phyloP scores from a whole-genome alignment of 2,113 vertebrate species.

The Rynchops niger region DNA sequence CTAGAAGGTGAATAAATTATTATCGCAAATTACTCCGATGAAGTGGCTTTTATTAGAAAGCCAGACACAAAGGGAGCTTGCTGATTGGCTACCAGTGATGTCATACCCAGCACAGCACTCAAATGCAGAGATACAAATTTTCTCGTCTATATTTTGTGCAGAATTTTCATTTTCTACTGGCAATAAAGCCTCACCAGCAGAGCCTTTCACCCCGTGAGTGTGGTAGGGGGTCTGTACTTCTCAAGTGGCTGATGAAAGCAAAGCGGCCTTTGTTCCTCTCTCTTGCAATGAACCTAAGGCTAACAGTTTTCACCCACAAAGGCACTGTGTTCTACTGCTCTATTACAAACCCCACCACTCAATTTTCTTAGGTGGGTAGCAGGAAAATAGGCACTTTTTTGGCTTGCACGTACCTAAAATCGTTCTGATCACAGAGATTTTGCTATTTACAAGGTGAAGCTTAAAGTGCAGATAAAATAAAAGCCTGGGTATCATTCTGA shows the following conservation, averaged over 20 bases:
- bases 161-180: constrained; percentile 38
- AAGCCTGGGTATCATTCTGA: not conserved
- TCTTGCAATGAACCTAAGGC: constrained; percentile 12
- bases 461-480: not conserved
- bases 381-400: not conserved
- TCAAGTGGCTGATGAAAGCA: constrained; percentile 21
- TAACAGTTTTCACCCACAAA: constrained; percentile 26
- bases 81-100: constrained; percentile 70
- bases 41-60: constrained; percentile 65
- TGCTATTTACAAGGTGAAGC: not conserved
- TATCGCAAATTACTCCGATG: constrained; percentile 57
- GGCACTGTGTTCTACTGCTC: not conserved
- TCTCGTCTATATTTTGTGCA: not conserved
- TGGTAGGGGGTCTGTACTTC: not conserved
- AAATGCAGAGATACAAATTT: not conserved
- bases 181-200: not conserved
- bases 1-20: constrained; percentile 57
- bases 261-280: constrained; percentile 27
- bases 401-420: not conserved
- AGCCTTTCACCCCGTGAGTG: not conserved
- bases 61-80: constrained; percentile 57
- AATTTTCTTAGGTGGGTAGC: not conserved
- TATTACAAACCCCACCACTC: not conserved
- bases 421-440: not conserved
- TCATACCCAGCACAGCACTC: constrained; percentile 58